These are phyloP conservation scores for Osedax fenrisi DNA, from an alignment of 2,888 invertebrate genomes.

Conservation along the genomic window DNA sequence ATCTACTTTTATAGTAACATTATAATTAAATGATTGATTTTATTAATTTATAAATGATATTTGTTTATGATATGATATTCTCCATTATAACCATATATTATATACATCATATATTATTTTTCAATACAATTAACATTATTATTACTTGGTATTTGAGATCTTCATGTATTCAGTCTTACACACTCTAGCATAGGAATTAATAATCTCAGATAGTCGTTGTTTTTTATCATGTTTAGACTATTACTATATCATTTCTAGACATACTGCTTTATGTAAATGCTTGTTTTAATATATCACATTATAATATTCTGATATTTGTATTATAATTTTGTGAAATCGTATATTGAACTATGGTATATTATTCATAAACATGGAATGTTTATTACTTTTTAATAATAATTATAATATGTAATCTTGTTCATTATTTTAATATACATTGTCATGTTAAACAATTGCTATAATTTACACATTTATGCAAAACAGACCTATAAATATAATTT, in stretches of 20 bases:
- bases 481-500: no score
- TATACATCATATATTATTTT: no score
- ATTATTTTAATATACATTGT: background rate
- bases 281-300: background rate
- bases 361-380: background rate
- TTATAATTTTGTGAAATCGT: background rate
- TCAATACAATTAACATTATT: background rate
- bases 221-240: background rate
- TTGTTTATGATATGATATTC: background rate
- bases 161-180: background rate
- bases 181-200: background rate
- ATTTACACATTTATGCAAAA: background rate
- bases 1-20: background rate
- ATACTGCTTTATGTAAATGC: background rate
- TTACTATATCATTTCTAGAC: background rate
- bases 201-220: background rate
- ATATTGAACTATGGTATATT: background rate
- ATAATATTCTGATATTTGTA: background rate
- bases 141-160: no score
- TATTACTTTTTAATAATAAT: background rate
- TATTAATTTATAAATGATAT: background rate
- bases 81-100: background rate
- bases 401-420: background rate
- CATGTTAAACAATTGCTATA: background rate
- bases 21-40: background rate